phyloP scores from a whole-genome alignment of 2,113 vertebrate genomes.

The Isichthys henryi region DNA sequence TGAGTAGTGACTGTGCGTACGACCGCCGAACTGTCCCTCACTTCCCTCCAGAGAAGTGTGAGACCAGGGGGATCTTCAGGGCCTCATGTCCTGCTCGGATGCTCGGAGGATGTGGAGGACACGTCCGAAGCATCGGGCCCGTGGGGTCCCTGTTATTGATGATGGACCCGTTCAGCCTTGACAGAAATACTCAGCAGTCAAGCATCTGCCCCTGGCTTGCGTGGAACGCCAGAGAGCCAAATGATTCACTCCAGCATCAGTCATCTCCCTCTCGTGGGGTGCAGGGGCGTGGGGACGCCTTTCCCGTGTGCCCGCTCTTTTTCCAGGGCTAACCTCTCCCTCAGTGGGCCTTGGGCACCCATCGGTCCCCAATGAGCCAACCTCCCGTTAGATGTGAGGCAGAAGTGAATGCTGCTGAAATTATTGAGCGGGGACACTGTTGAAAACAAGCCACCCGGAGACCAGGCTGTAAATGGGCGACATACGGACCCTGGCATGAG shows the following conservation, averaged over 20 bases:
- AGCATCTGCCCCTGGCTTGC: constrained; percentile 67
- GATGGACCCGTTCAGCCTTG: constrained; percentile 52
- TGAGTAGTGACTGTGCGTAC: constrained; percentile 35
- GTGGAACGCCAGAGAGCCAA: constrained; percentile 31
- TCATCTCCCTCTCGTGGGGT: constrained; percentile 29
- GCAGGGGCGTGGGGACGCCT: constrained; percentile 27
- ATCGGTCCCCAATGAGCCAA: constrained; percentile 55
- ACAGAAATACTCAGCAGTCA: constrained; percentile 61
- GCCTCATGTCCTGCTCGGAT: background rate
- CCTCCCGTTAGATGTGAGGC: constrained; percentile 30
- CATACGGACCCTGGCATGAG: constrained; percentile 75
- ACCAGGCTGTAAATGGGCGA: constrained; percentile 71
- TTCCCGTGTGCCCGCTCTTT: constrained; percentile 34
- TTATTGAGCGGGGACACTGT: constrained; percentile 66
- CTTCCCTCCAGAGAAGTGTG: background rate
- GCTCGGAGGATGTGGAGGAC: background rate
- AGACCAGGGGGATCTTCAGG: background rate
- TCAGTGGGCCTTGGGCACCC: constrained; percentile 50
- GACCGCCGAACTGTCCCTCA: background rate
- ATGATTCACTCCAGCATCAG: constrained; percentile 32
- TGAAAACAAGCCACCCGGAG: constrained; percentile 42
- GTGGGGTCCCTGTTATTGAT: constrained; percentile 52
- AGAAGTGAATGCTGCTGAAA: constrained; percentile 63
- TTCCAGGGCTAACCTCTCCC: constrained; percentile 50
- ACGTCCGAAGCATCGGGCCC: background rate